These are phyloP conservation scores for Akabosia matsudoensis DNA, from an alignment of 1,140 invertebrate species.

Conservation along the genomic window DNA sequence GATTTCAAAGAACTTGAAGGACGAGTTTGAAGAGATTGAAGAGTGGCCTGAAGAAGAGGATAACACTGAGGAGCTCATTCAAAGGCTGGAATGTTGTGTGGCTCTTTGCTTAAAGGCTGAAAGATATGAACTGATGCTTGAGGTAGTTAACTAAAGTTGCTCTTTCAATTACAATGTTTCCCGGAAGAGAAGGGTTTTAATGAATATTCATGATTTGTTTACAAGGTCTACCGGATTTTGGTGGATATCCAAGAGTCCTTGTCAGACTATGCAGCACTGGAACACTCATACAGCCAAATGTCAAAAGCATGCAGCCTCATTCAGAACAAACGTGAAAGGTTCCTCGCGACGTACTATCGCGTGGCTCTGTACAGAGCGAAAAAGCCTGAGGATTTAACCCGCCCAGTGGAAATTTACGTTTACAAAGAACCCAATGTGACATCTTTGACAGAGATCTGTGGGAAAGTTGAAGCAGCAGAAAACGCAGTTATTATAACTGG, in stretches of 20 bases:
- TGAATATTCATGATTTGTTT: neutral
- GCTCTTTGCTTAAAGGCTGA: slow-evolving; percentile 41
- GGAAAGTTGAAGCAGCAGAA: slow-evolving; percentile 44
- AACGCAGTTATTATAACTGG: slow-evolving; percentile 43
- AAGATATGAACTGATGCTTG: slow-evolving; percentile 46
- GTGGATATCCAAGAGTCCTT: slow-evolving; percentile 46
- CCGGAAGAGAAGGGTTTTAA: neutral
- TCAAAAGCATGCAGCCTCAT: slow-evolving; percentile 41
- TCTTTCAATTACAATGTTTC: neutral
- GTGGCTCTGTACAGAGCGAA: slow-evolving; percentile 41
- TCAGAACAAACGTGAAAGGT: slow-evolving; percentile 46
- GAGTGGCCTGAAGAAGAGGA: slow-evolving; percentile 39
- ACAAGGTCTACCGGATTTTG: slow-evolving; percentile 44
- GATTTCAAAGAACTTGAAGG: slow-evolving; percentile 42
- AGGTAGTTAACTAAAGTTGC: slow-evolving; percentile 30
- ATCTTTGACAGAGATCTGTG: slow-evolving; percentile 45
- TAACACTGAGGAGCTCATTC: slow-evolving; percentile 45
- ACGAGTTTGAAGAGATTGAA: slow-evolving; percentile 43
- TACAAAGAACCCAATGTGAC: slow-evolving; percentile 47
- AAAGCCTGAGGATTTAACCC: slow-evolving; percentile 7
- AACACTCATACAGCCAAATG: slow-evolving; percentile 47
- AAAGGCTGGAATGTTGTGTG: slow-evolving; percentile 44
- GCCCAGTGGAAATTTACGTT: slow-evolving; percentile 42
- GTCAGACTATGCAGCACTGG: slow-evolving; percentile 44
- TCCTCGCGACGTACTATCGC: slow-evolving; percentile 45